Conservation (phyloP, 1,140 invertebrate species). For the Aphaenogaster ashmeadi region DNA sequence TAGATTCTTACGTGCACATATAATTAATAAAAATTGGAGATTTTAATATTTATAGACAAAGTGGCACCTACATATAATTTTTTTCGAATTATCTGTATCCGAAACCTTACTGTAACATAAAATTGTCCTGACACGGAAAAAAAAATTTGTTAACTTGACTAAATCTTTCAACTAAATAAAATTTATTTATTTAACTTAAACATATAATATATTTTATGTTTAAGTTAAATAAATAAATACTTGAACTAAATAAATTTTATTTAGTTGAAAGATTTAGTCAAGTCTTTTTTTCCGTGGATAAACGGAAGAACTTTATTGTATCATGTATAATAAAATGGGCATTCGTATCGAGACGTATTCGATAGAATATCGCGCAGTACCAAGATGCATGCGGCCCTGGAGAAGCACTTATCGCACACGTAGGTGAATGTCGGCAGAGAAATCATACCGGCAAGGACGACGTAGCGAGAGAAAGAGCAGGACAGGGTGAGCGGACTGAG, state of each 20-base stretch:
- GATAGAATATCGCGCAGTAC: not conserved
- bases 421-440: slow-evolving; percentile 82
- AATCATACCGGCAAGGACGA: slow-evolving; percentile 84
- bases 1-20: not conserved
- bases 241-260: too few relatives aligned
- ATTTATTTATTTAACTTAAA: too few relatives aligned
- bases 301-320: not conserved
- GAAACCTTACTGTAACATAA: not conserved
- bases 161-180: too few relatives aligned
- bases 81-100: not conserved
- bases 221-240: too few relatives aligned
- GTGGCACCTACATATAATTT: not conserved
- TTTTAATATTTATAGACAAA: not conserved
- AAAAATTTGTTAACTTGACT: too few relatives aligned
- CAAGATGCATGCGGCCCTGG: slow-evolving; percentile 59
- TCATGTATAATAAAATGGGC: not conserved
- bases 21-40: not conserved
- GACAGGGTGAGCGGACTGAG: slow-evolving; percentile 38
- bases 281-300: too few relatives aligned
- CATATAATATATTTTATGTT: too few relatives aligned
- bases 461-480: slow-evolving; percentile 59
- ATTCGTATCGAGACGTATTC: not conserved
- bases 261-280: too few relatives aligned
- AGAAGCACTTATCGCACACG: slow-evolving; percentile 73
- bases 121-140: not conserved